phyloP scores from a whole-genome alignment of 35 echinoderm and acorn worm genomes.

The Strongylocentrotus purpuratus region DNA sequence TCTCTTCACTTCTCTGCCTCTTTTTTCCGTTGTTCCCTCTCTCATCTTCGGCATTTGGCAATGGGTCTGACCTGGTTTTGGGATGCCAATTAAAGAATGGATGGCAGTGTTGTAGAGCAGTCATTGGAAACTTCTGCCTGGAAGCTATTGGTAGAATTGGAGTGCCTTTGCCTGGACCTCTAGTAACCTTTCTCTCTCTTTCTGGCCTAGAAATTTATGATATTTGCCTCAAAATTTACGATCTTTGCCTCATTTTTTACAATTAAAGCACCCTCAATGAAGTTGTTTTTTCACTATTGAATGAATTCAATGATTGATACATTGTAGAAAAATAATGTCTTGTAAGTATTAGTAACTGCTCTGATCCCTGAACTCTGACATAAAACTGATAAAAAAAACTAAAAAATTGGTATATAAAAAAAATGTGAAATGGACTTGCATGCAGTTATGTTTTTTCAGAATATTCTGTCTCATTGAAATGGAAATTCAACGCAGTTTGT shows the following conservation, averaged over 20 bases:
- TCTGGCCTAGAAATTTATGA: conserved; percentile 8
- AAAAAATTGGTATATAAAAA: not conserved
- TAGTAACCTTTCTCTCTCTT: conserved; percentile 25
- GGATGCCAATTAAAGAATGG: conserved; percentile 31
- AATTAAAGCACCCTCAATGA: not conserved
- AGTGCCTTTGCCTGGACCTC: not conserved
- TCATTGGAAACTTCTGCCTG: conserved; percentile 18
- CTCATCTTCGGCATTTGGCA: not conserved
- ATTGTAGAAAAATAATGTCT: not conserved
- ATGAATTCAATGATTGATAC: not conserved
- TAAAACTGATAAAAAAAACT: not conserved
- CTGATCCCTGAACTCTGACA: not conserved
- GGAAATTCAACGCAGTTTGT: not conserved
- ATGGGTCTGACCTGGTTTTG: conserved; percentile 18
- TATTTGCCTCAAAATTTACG: not conserved
- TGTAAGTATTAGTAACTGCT: not conserved
- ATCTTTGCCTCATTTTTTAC: not conserved
- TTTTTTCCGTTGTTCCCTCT: not conserved
- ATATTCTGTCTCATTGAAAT: not conserved
- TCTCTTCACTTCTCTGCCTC: not conserved
- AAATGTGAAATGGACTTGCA: not conserved
- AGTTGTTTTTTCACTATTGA: not conserved
- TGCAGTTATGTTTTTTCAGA: not conserved
- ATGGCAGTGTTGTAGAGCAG: conserved; percentile 28
- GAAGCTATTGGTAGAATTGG: conserved; percentile 1